Evolutionary conservation across 2,113 vertebrate genomes (phyloP).

Genomic region (Vulpes ferrilata): DNA sequence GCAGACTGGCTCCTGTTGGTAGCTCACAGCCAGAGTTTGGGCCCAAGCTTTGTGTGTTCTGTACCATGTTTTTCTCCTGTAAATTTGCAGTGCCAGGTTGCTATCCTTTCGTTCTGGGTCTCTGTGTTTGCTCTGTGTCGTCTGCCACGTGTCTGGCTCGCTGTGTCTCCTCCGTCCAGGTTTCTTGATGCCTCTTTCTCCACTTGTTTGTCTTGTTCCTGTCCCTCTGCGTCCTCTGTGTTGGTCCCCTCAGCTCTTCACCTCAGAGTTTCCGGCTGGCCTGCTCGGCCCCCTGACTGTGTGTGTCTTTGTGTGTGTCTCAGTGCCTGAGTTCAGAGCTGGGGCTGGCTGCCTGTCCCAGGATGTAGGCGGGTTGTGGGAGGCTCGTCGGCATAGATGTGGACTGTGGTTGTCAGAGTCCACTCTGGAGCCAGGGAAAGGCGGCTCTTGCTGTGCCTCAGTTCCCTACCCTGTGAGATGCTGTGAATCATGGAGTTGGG

Average conservation of each 20-base stretch:
- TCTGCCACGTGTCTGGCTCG: not conserved
- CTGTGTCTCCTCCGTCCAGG: rapidly evolving
- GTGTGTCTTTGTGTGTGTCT: not conserved
- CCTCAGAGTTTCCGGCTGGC: not conserved
- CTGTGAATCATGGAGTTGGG: not conserved
- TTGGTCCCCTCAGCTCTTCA: not conserved
- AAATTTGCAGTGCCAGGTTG: not conserved
- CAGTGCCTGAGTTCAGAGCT: not conserved
- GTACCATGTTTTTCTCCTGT: not conserved
- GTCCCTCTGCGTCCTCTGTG: not conserved
- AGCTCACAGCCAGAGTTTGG: not conserved
- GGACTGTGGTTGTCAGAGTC: not conserved
- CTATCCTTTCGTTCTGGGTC: not conserved
- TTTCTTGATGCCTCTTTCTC: not conserved
- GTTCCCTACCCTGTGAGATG: not conserved
- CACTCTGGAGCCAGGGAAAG: not conserved
- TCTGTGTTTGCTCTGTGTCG: not conserved
- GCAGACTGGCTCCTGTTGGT: not conserved
- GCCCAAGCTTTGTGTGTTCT: not conserved
- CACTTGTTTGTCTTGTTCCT: not conserved
- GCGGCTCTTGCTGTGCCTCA: not conserved
- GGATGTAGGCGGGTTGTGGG: not conserved
- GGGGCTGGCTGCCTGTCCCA: not conserved
- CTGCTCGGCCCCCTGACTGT: not conserved
- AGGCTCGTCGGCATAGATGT: not conserved